Evolutionary conservation across 2,797 vertebrate genomes (phyloP), one percentile per base, ranked within the genome.

Genomic region (Sebastiscus tertius): DNA sequence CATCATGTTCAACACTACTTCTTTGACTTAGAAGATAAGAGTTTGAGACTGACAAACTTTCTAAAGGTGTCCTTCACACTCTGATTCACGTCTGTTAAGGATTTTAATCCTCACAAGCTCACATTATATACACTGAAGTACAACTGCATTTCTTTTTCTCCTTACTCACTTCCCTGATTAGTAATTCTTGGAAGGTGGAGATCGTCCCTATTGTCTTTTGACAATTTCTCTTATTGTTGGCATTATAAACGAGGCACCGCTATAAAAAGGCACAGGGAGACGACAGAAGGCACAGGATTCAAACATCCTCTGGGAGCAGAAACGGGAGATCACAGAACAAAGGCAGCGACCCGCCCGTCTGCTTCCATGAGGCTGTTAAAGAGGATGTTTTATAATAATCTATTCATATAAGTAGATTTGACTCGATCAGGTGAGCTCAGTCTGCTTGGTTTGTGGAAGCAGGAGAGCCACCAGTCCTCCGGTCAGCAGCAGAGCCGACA

Each of bases 361-460:
- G 61, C 52, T 42, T 54, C 62, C 10, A 16, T 1, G 0, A 52
- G 18, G 49, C 66, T 6, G 8, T 26, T 5, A 39, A 9, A 54
- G 26, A 70, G 27, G 10, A 26, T 26, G 36, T 76, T 5, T 24
- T 24, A 20, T 26, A 8, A 68, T 66, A 10, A 58, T 24, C 18
- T 52, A 31, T 20, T 12, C 2, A 16, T 52, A 4, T n/a, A 52
- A 20, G 13, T n/a, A 52, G 18, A n/a, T n/a, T 49, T 18, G 7
- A 49, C 34, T 20, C 7, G 18, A n/a, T 96, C 90, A 96, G 20
- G 90, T 93, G 75, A 96, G 93, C 75, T 95, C 95, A 0, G 86
- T 89, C 76, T 95, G 94, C 61, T 72, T 94, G 80, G 90, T 96
- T 3, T 90, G 90, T 3, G 96, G 96, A 3, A 96, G 92, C 24